Conservation (phyloP, 2,888 invertebrate species). For the Nysson spinosus region DNA sequence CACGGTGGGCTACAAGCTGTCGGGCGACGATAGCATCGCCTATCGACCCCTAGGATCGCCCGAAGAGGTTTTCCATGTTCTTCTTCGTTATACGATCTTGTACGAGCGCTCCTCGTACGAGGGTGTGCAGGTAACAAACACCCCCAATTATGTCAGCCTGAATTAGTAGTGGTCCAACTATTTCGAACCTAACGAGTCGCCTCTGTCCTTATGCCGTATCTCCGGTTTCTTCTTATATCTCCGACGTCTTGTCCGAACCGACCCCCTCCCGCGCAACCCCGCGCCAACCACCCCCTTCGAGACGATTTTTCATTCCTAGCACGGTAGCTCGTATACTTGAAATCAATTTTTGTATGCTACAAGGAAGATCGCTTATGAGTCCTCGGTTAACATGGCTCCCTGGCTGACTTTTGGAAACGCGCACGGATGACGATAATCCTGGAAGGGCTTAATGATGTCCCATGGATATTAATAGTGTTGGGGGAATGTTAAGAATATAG, state of each 20-base stretch:
- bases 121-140: constrained; percentile 76
- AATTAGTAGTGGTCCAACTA: constrained; percentile 76
- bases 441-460: too few species aligned
- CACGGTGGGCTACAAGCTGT: constrained; percentile 72
- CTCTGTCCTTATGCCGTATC: constrained; percentile 31
- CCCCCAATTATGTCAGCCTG: constrained; percentile 77
- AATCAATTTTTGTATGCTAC: constrained; percentile 43
- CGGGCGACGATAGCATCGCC: constrained; percentile 75
- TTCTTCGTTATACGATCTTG: constrained; percentile 77
- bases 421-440: too few species aligned
- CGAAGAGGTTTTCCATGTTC: constrained; percentile 77
- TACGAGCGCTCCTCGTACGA: constrained; percentile 67
- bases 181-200: constrained; percentile 73
- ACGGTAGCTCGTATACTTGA: too few species aligned
- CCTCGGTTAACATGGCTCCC: too few species aligned
- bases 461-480: too few species aligned
- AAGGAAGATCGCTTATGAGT: constrained; percentile 48
- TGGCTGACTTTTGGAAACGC: too few species aligned
- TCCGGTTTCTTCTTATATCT: constrained; percentile 19
- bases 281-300: constrained; percentile 12
- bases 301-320: constrained; percentile 63
- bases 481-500: too few species aligned
- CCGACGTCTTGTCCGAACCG: constrained; percentile 5
- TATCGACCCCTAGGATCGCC: constrained; percentile 75
- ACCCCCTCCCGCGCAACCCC: too few species aligned